Percentiles rank a stretch among this genome's conserved stretches.
Evolutionary conservation across 2,113 vertebrate genomes (phyloP).

Genomic region (Orthonyx spaldingii): DNA sequence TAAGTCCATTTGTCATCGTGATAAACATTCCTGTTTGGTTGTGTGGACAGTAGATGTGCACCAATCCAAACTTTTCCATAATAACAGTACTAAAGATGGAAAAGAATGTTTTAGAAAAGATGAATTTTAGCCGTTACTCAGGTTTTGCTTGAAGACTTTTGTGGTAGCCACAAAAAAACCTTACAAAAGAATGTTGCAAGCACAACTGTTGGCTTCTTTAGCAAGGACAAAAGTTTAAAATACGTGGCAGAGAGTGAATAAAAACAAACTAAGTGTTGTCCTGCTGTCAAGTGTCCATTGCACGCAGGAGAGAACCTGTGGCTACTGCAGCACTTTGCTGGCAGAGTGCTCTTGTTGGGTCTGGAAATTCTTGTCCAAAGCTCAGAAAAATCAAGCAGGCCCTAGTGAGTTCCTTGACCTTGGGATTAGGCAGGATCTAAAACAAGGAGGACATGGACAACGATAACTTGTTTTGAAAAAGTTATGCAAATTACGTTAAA

Average conservation of each 20-base stretch:
- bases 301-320: accelerated
- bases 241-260: background rate
- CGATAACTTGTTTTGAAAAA: background rate
- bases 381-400: background rate
- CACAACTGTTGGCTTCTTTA: background rate
- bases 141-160: background rate
- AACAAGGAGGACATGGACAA: background rate
- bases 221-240: background rate
- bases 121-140: background rate
- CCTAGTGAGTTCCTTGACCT: background rate
- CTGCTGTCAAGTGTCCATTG: background rate
- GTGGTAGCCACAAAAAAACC: background rate
- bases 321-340: background rate
- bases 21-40: background rate
- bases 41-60: background rate
- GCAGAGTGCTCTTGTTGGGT: background rate
- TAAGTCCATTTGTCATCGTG: background rate
- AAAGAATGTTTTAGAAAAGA: background rate
- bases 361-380: background rate
- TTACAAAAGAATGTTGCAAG: background rate
- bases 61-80: background rate
- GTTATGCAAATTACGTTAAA: slow-evolving; percentile 35
- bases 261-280: background rate
- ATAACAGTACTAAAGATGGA: background rate
- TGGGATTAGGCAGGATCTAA: background rate